A percentile compares a stretch with the other conserved stretches of the same genome.
These are phyloP conservation scores for Talpa occidentalis DNA, from an alignment of 2,113 vertebrate species.

Conservation along the genomic window DNA sequence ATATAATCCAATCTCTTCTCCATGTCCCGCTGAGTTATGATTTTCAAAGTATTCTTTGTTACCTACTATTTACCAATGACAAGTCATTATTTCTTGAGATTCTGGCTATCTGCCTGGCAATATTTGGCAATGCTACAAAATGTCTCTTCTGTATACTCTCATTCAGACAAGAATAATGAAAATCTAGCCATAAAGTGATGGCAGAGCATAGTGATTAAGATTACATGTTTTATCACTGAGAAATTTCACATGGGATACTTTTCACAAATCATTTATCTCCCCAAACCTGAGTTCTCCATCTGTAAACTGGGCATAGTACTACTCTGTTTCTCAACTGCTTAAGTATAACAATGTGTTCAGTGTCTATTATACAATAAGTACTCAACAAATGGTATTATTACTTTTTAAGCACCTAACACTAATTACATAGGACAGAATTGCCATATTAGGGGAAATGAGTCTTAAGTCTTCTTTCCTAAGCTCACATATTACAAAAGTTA, in stretches of 20 bases:
- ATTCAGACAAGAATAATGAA: conserved; percentile 17
- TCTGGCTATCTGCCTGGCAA: neutral
- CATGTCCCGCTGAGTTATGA: neutral
- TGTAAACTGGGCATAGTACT: neutral
- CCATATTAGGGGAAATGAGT: neutral
- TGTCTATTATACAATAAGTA: neutral
- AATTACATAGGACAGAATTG: neutral
- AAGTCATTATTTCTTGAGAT: neutral
- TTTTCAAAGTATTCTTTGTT: conserved; percentile 36
- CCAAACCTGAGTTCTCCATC: neutral
- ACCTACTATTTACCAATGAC: neutral
- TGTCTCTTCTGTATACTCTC: neutral
- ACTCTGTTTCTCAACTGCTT: conserved; percentile 10
- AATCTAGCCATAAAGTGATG: neutral
- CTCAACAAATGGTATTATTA: conserved; percentile 5
- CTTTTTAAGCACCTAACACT: conserved; percentile 27
- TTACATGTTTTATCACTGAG: neutral
- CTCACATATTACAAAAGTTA: neutral
- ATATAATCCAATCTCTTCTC: neutral
- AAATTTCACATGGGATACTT: neutral
- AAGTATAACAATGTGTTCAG: neutral
- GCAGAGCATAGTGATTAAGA: neutral
- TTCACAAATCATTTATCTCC: conserved; percentile 5
- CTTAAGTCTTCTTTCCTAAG: neutral
- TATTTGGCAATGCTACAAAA: neutral